Evolutionary conservation across 2,113 vertebrate species (phyloP).

Genomic region (Zootoca vivipara): DNA sequence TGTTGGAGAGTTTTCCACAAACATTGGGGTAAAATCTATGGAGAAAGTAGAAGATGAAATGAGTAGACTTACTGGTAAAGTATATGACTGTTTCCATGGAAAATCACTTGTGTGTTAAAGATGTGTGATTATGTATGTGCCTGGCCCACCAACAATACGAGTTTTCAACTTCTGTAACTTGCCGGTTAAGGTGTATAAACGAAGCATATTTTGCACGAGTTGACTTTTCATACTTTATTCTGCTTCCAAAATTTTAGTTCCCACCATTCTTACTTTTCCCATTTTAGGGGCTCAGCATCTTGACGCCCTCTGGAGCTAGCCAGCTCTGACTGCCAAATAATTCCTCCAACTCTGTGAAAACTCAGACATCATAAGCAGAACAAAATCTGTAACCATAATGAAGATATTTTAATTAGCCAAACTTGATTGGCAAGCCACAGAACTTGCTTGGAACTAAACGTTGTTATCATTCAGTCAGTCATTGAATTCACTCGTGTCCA

Average conservation of each 20-base stretch:
- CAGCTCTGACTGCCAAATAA: neutral
- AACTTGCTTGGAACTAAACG: neutral
- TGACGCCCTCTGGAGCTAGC: neutral
- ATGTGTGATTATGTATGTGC: too few species aligned
- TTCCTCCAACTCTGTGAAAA: neutral
- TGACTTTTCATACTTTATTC: neutral
- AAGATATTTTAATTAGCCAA: neutral
- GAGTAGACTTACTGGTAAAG: too few species aligned
- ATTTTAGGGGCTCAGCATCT: neutral
- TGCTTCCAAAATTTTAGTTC: neutral
- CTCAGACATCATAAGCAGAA: neutral
- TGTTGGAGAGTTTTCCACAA: neutral
- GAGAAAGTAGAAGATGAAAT: too few species aligned
- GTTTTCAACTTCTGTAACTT: neutral
- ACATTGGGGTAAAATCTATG: too few species aligned
- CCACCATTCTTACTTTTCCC: neutral
- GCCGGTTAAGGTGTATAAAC: neutral
- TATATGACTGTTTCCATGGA: too few species aligned
- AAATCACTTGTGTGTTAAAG: too few species aligned
- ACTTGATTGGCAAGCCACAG: neutral
- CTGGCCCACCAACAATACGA: too few species aligned
- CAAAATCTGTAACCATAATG: neutral
- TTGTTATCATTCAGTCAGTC: neutral
- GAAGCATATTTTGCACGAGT: neutral
- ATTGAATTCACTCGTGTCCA: neutral